Base-by-base conservation (phyloP, 2,113 vertebrate species). In the Trinectes maculatus region DNA sequence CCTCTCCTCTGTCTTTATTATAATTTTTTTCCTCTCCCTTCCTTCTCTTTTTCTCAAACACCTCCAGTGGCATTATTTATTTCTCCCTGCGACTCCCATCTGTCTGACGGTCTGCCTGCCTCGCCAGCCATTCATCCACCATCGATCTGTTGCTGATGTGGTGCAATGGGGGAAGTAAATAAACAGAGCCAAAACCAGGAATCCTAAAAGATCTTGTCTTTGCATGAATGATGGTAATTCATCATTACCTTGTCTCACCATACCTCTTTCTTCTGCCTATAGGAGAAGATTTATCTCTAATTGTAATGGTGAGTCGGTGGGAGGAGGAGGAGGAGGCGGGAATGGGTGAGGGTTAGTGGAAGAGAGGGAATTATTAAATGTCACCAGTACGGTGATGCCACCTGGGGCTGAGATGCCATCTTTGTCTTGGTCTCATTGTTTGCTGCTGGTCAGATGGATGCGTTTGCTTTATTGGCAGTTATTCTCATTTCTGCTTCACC, bases 181-280 rank as follows among this genome's bases (percentile, higher is more conserved):
- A 87, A 86, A 87, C 80, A 84, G 67, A 83, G 72, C 71, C 74
- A 52, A 80, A 79, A 84, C 80, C 82, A 82, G 78, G 84, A 87
- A 75, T 87, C 85, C 82, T 82, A 71, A 79, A 86, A 89, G 84
- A 86, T 87, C 82, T 84, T 85, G 85, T 85, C 85, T 89, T 83
- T 86, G 87, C 84, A 71, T 86, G 83, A 86, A 83, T 79, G 74
- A 66, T 5, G 49, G 78, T 83, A 71, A 86, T 89, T 81, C 72
- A 90, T 90, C 87, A 86, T 61, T 5, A 52, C 16, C 65, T 48
- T 59, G 65, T 74, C 75, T 57, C 61, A 25, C 48, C 52, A 48
- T 68, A 47, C 29, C 34, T 31, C 33, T 49, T 78, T 56, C 71
- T 71, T 62, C 55, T 42, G 34, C 5, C n/a, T 34, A 67, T 18